Conservation (phyloP, 2,113 vertebrate genomes). For the Menidia beryllina region DNA sequence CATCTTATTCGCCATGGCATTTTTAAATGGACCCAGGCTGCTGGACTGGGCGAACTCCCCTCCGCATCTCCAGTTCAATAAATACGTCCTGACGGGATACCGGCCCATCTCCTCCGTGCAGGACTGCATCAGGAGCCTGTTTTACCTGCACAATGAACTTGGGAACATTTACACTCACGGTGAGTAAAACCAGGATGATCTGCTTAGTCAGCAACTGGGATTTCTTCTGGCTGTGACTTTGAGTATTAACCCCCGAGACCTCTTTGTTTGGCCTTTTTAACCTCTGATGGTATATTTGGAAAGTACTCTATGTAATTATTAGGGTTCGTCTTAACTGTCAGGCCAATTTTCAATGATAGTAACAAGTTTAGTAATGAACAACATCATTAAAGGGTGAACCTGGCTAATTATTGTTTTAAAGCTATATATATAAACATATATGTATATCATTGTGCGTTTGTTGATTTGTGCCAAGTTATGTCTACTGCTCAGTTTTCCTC, state of each 20-base stretch:
- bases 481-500: neutral
- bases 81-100: slow-evolving; percentile 92
- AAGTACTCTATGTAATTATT: neutral
- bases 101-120: slow-evolving; percentile 89
- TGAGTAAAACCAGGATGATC: slow-evolving; percentile 70
- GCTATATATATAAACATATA: no score
- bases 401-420: neutral
- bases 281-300: no score
- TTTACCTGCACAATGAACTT: slow-evolving; percentile 94
- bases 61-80: slow-evolving; percentile 93
- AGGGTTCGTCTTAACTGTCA: neutral
- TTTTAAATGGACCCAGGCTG: slow-evolving; percentile 88
- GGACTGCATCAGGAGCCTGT: slow-evolving; percentile 90
- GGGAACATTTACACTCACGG: slow-evolving; percentile 95
- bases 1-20: slow-evolving; percentile 84
- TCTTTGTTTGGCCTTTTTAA: no score
- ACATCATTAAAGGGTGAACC: neutral
- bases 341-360: neutral
- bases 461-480: no score
- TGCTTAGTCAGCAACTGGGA: slow-evolving; percentile 32
- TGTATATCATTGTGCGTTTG: no score
- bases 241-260: slow-evolving; percentile 7
- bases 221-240: slow-evolving; percentile 12
- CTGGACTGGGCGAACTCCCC: slow-evolving; percentile 93
- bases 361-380: neutral